Conservation (phyloP, 2,888 invertebrate genomes). For the Odontocerum albicorne region DNA sequence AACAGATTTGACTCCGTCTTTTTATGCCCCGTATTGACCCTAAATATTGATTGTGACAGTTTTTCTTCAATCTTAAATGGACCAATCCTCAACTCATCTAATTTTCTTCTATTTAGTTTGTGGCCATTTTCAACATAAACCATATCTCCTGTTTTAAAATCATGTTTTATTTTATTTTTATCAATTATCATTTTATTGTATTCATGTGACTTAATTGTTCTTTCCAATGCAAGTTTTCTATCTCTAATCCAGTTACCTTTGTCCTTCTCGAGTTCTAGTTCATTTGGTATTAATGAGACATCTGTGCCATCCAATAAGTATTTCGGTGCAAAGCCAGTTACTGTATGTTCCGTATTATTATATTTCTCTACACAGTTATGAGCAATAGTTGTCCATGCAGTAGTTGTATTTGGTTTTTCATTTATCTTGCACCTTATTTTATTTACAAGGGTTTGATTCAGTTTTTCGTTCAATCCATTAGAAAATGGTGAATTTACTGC, state of each 20-base stretch:
- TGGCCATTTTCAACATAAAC: slow-evolving; percentile 40
- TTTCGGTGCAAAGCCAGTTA: slow-evolving; percentile 39
- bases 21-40: slow-evolving; percentile 38
- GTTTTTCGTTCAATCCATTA: slow-evolving; percentile 38
- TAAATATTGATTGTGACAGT: slow-evolving; percentile 39
- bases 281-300: slow-evolving; percentile 37
- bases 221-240: slow-evolving; percentile 38
- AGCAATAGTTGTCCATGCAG: slow-evolving; percentile 40
- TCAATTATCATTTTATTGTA: slow-evolving; percentile 24
- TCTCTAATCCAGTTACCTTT: slow-evolving; percentile 32
- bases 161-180: slow-evolving; percentile 13
- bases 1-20: slow-evolving; percentile 38
- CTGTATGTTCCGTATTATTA: slow-evolving; percentile 40
- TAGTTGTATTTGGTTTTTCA: slow-evolving; percentile 36
- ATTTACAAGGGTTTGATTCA: slow-evolving; percentile 39
- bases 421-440: slow-evolving; percentile 40
- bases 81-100: slow-evolving; percentile 38
- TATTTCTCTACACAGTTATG: slow-evolving; percentile 39
- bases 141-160: slow-evolving; percentile 31
- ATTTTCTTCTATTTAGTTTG: slow-evolving; percentile 36
- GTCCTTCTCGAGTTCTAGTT: slow-evolving; percentile 15
- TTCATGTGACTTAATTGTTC: slow-evolving; percentile 38
- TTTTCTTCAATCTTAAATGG: slow-evolving; percentile 38
- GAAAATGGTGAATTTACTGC: slow-evolving; percentile 39
- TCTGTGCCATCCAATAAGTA: slow-evolving; percentile 39